phyloP scores from a whole-genome alignment of 2,113 vertebrate genomes.

The Oreochromis tanganicae region DNA sequence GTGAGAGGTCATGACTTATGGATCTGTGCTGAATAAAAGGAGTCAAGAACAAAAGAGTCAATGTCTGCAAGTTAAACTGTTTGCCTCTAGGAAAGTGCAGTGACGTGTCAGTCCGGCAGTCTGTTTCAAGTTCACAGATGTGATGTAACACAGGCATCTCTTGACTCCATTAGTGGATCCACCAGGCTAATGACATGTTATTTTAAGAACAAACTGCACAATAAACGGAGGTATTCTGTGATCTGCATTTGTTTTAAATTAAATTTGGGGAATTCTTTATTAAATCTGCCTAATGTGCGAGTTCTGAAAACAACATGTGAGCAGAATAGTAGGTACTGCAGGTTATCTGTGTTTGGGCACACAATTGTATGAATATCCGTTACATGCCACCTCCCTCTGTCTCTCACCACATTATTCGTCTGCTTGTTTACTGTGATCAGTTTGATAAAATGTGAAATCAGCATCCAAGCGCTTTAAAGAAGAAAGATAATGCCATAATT shows the following conservation, averaged over 20 bases:
- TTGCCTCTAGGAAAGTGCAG: neutral
- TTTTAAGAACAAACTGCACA: neutral
- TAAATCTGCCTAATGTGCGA: neutral
- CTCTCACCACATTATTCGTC: neutral
- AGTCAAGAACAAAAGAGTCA: neutral
- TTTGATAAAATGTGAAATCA: neutral
- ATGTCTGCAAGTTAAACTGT: neutral
- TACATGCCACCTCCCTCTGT: neutral
- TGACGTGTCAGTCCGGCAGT: neutral
- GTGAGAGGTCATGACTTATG: constrained; percentile 30
- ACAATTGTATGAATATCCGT: neutral
- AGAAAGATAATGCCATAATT: neutral
- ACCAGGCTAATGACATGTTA: neutral
- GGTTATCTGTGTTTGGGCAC: neutral
- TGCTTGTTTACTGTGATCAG: neutral
- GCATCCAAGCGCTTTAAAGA: neutral
- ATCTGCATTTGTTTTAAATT: neutral
- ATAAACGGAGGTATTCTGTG: neutral
- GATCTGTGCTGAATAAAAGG: neutral
- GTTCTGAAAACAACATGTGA: neutral
- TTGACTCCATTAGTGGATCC: neutral
- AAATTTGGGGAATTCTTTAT: neutral
- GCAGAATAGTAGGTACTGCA: neutral
- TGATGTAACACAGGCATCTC: neutral
- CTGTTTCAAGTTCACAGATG: neutral